These are phyloP conservation scores for Tangara arthus DNA, from an alignment of 2,797 vertebrate species.

Conservation along the genomic window DNA sequence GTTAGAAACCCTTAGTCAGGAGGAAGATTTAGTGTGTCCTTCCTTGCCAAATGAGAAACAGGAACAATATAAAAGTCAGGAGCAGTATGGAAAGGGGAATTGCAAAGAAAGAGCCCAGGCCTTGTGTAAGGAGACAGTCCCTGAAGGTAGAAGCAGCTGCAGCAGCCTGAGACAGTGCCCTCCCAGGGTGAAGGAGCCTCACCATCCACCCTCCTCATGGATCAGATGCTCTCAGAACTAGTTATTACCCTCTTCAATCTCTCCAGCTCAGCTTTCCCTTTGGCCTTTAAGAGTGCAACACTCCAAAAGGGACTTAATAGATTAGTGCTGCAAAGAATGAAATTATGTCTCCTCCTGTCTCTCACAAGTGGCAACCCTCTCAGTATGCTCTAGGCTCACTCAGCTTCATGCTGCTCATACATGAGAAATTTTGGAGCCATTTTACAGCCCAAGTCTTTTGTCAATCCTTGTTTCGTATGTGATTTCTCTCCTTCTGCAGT, in stretches of 20 bases:
- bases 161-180: background rate
- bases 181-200: accelerated
- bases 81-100: background rate
- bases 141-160: background rate
- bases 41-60: background rate
- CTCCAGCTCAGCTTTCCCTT: background rate
- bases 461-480: background rate
- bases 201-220: accelerated
- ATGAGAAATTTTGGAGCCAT: background rate
- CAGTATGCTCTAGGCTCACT: background rate
- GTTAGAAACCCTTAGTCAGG: background rate
- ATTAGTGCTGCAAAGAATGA: background rate
- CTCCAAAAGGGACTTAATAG: background rate
- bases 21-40: background rate
- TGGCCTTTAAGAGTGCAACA: background rate
- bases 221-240: background rate
- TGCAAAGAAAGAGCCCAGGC: background rate
- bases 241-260: background rate
- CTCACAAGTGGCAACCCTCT: background rate
- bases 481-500: background rate
- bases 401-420: background rate
- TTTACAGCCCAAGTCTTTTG: background rate
- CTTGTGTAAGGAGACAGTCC: background rate
- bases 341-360: background rate
- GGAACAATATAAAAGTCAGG: background rate